Conservation (phyloP, 1,140 invertebrate genomes). For the Tetragonula clypearis region DNA sequence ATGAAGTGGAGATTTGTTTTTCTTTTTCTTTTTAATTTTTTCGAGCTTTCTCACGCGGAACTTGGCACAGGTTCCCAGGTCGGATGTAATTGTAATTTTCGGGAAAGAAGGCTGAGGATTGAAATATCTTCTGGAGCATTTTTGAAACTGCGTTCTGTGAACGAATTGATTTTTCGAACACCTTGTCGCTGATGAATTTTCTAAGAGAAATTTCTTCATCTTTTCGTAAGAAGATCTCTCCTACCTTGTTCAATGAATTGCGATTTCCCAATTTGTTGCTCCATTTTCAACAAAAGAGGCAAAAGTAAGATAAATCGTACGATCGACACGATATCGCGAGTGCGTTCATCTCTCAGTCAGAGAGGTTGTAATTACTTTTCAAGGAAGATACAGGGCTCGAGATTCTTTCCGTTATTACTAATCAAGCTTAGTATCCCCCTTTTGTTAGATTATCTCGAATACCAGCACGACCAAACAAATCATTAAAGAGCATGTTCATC, state of each 20-base stretch:
- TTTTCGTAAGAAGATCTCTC: too few relatives aligned
- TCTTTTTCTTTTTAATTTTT: too few relatives aligned
- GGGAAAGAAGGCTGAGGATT: too few relatives aligned
- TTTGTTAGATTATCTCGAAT: slow-evolving; percentile 14
- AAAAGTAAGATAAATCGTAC: neutral
- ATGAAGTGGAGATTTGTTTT: too few relatives aligned
- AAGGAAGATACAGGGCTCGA: neutral
- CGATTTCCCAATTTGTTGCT: neutral
- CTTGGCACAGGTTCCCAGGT: too few relatives aligned
- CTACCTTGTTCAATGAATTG: neutral
- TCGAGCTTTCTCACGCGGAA: too few relatives aligned
- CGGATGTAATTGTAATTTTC: too few relatives aligned
- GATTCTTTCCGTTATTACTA: slow-evolving; percentile 14
- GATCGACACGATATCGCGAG: neutral
- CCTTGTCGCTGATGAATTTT: neutral
- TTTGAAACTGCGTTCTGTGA: neutral
- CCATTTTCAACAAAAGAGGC: neutral
- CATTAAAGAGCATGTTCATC: slow-evolving; percentile 5
- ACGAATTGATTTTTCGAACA: neutral
- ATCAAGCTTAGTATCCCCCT: slow-evolving; percentile 22
- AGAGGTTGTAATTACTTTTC: slow-evolving; percentile 18
- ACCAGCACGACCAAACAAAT: neutral
- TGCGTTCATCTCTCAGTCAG: neutral
- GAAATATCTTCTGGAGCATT: neutral
- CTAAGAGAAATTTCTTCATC: too few relatives aligned